phyloP scores from a whole-genome alignment of 2,888 invertebrate species.

The Sarcophaga rosellei region DNA sequence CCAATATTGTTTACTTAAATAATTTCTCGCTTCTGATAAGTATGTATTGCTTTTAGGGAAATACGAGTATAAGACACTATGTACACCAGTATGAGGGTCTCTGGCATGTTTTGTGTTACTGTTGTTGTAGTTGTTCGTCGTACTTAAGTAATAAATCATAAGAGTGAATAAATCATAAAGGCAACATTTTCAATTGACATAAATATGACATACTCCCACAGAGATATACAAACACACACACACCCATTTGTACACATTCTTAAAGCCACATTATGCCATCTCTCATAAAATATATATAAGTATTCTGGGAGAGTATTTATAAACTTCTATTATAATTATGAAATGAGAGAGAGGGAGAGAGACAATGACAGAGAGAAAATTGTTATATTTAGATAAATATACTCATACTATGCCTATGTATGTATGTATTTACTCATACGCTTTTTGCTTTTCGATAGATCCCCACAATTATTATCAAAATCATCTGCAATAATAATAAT shows the following conservation, averaged over 20 bases:
- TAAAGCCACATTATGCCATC: too few relatives aligned
- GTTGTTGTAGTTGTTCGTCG: constrained; percentile 34
- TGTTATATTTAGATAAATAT: too few relatives aligned
- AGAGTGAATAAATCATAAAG: constrained; percentile 78
- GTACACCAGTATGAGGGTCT: constrained; percentile 2
- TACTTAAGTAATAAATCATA: constrained; percentile 75
- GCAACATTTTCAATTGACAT: constrained; percentile 69
- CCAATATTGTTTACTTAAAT: constrained; percentile 46
- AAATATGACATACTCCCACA: constrained; percentile 61
- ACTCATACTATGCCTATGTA: too few relatives aligned
- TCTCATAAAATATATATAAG: too few relatives aligned
- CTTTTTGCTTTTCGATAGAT: too few relatives aligned
- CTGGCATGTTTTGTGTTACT: background rate
- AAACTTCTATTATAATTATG: too few relatives aligned
- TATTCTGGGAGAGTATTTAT: too few relatives aligned
- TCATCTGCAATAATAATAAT: constrained; percentile 24
- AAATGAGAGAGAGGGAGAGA: too few relatives aligned
- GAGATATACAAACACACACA: background rate
- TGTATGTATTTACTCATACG: too few relatives aligned
- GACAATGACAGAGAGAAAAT: too few relatives aligned
- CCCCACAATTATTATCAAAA: constrained; percentile 35
- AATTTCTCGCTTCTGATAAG: constrained; percentile 10
- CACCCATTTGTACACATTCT: background rate
- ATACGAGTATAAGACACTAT: constrained; percentile 17
- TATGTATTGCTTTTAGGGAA: constrained; percentile 1